Conservation (phyloP, 1,140 invertebrate genomes). For the Sesamia nonagrioides region DNA sequence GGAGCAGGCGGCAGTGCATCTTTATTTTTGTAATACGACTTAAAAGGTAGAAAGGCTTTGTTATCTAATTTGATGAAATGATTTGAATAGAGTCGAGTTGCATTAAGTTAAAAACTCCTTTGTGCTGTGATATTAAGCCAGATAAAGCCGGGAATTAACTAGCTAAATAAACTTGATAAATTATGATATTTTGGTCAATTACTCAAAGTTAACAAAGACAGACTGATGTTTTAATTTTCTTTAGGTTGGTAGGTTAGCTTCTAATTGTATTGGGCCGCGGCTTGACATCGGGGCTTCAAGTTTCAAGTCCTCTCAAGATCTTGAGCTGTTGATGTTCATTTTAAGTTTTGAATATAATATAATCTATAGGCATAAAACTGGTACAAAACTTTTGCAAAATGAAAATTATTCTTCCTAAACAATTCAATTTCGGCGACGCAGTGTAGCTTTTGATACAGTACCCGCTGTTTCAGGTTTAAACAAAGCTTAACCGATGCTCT, state of each 20-base stretch:
- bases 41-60: conserved; percentile 35
- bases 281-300: background rate
- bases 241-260: background rate
- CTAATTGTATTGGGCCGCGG: background rate
- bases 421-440: background rate
- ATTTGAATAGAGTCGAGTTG: conserved; percentile 25
- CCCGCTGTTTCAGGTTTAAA: background rate
- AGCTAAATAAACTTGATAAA: background rate
- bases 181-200: background rate
- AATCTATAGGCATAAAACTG: background rate
- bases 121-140: background rate
- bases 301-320: conserved; percentile 4
- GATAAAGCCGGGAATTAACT: background rate
- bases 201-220: background rate
- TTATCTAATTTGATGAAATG: conserved; percentile 28
- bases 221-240: conserved; percentile 5
- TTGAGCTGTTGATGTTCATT: conserved; percentile 1
- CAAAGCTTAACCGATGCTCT: background rate
- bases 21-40: conserved; percentile 47
- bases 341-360: conserved; percentile 23
- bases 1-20: conserved; percentile 12
- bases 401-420: background rate
- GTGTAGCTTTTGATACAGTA: no score
- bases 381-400: conserved; percentile 11
- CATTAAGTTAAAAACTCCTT: conserved; percentile 10